Evolutionary conservation across 2,797 vertebrate species (phyloP).

Genomic region (Serranus cabrilla): DNA sequence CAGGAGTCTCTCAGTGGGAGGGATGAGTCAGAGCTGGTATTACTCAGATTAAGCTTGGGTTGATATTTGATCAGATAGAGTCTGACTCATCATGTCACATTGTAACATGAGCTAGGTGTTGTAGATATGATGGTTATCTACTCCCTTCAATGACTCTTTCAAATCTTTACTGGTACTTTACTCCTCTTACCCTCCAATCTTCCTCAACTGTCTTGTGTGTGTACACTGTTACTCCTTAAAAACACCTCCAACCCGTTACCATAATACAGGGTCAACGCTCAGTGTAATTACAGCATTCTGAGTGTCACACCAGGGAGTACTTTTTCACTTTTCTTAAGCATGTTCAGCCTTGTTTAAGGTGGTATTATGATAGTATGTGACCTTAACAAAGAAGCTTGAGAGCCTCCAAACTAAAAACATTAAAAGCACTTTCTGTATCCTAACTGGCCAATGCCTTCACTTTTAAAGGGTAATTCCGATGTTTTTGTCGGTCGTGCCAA

Average conservation of each 20-base stretch:
- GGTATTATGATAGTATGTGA: not conserved
- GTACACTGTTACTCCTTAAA: slow-evolving; percentile 24
- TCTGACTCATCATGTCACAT: slow-evolving; percentile 10
- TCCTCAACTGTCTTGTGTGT: slow-evolving; percentile 34
- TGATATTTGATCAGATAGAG: slow-evolving; percentile 18
- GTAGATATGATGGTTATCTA: slow-evolving; percentile 9
- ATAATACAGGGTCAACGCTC: slow-evolving; percentile 36
- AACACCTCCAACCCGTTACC: slow-evolving; percentile 24
- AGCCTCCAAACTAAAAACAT: slow-evolving; percentile 8
- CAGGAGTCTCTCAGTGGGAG: slow-evolving; percentile 3
- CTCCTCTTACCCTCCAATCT: slow-evolving; percentile 16
- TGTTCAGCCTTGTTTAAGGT: slow-evolving; percentile 19
- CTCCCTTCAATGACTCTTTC: slow-evolving; percentile 19
- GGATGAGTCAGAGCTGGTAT: slow-evolving; percentile 11
- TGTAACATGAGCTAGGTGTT: slow-evolving; percentile 15
- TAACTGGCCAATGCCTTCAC: slow-evolving; percentile 44
- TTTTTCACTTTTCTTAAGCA: slow-evolving; percentile 14
- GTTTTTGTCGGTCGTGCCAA: slow-evolving; percentile 43
- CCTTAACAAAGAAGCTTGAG: slow-evolving; percentile 13
- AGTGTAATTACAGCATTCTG: not conserved
- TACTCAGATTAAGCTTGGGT: slow-evolving; percentile 5
- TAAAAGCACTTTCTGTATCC: slow-evolving; percentile 62
- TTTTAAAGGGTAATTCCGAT: slow-evolving; percentile 26
- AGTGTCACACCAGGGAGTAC: not conserved
- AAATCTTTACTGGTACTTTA: slow-evolving; percentile 15